phyloP scores from a whole-genome alignment of 2,888 invertebrate genomes.

The Oxyscelio sp. region DNA sequence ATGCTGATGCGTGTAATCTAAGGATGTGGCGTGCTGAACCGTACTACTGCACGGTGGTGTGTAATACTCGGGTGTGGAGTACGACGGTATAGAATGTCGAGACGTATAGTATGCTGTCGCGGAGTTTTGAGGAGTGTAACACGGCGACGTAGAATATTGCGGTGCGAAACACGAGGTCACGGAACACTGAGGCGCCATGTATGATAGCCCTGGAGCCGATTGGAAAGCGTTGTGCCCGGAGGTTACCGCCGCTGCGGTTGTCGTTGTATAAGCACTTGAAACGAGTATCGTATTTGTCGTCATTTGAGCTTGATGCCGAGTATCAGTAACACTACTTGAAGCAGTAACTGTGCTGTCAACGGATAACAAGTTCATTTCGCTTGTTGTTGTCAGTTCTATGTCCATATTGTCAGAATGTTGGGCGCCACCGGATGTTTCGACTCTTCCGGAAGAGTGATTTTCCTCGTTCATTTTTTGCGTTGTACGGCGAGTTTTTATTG shows the following conservation, averaged over 20 bases:
- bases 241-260: not conserved
- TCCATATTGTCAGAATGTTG: not conserved
- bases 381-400: not conserved
- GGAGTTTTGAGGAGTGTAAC: too few relatives aligned
- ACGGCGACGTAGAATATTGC: not conserved
- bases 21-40: too few relatives aligned
- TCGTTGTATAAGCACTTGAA: not conserved
- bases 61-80: too few relatives aligned
- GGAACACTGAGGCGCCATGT: not conserved
- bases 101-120: too few relatives aligned
- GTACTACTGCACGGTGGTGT: too few relatives aligned
- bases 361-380: too few relatives aligned
- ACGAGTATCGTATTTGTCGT: not conserved
- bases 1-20: too few relatives aligned
- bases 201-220: not conserved
- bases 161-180: not conserved
- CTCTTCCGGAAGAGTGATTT: too few relatives aligned
- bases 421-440: conserved; percentile 1
- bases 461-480: too few relatives aligned
- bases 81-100: too few relatives aligned
- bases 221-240: not conserved
- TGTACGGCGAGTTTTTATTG: too few relatives aligned
- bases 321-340: not conserved
- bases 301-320: not conserved
- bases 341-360: not conserved